Evolutionary conservation across 2,113 vertebrate species (phyloP).

Genomic region (Coptodon rendalli): DNA sequence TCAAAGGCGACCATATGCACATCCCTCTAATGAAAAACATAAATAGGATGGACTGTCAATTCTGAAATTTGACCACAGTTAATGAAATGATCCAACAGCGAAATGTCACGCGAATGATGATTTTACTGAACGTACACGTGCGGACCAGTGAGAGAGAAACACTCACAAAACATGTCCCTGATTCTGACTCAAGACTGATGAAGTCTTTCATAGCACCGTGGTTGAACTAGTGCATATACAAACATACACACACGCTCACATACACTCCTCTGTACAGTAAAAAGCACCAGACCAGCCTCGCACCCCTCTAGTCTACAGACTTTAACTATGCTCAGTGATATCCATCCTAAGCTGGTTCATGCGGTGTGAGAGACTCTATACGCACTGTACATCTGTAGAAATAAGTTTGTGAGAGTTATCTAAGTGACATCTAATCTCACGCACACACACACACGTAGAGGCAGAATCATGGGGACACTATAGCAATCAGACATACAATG

Average conservation of each 20-base stretch:
- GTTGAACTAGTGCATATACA: conserved; percentile 56
- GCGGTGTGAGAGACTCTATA: neutral
- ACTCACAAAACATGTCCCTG: conserved; percentile 60
- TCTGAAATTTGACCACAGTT: conserved; percentile 15
- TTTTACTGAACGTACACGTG: neutral
- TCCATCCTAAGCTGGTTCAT: neutral
- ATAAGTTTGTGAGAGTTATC: neutral
- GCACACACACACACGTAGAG: neutral
- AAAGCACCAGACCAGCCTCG: conserved; percentile 21
- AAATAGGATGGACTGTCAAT: neutral
- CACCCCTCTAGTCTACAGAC: neutral
- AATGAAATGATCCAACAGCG: conserved; percentile 1
- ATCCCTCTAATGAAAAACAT: neutral
- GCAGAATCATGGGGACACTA: conserved; percentile 17
- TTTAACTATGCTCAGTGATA: neutral
- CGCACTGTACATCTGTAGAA: conserved; percentile 2
- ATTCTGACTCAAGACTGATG: conserved; percentile 60
- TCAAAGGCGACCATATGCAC: neutral
- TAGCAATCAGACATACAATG: conserved; percentile 1
- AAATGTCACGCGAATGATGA: neutral
- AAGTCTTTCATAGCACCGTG: conserved; percentile 71
- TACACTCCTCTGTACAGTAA: conserved; percentile 38
- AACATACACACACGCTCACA: conserved; percentile 10
- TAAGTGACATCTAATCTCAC: neutral
- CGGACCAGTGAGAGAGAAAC: conserved; percentile 8